Evolutionary conservation across 1,140 invertebrate genomes (phyloP), one percentile per base, ranked within the genome.

Genomic region (Plutomurus gul): DNA sequence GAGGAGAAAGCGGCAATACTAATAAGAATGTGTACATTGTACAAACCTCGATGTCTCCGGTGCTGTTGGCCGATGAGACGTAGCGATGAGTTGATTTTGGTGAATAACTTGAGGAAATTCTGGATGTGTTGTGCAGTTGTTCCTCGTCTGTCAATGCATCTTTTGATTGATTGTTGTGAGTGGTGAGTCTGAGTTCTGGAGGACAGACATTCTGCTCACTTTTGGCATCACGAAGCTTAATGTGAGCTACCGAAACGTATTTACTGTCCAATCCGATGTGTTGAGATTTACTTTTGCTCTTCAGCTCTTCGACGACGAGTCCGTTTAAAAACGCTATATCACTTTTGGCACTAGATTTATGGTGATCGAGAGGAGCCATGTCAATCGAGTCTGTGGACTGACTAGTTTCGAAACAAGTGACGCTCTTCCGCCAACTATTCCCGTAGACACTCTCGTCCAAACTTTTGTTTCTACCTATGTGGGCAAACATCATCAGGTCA

Each of bases 181-280:
- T 27, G 8, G 56, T 33, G 16, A 65, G 25, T 27, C 56, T 30
- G 13, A 65, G 56, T 65, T 65, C 56, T 16, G 47, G 37, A 18
- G 76, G 77, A 74, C 79, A 77, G 7, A 83, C 80, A 47, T 83
- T 83, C 47, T 81, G 79, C 49, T 84, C 83, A 78, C 83, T 82
- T 77, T 84, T 84, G 79, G 83, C 81, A 84, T 84, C 83, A 36
- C 83, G 51, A 30, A 92, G 85, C 51, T 88, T 89, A 73, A 91
- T 87, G 81, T 89, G 90, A 56, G 90, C 89, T 81, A 87, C 90
- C 6, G 89, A 89, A 20, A 91, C 87, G 78, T 88, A 90, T 0
- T 87, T 90, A 11, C 39, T 79, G 39, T 49, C 33, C 18, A 30
- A 37, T 51, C 80, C 76, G 65, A 79, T 47, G 39, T 81, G 74